Percentiles rank a stretch among this genome's conserved stretches.
Evolutionary conservation across 2,113 vertebrate species (phyloP).

Genomic region (Hemicordylus capensis): DNA sequence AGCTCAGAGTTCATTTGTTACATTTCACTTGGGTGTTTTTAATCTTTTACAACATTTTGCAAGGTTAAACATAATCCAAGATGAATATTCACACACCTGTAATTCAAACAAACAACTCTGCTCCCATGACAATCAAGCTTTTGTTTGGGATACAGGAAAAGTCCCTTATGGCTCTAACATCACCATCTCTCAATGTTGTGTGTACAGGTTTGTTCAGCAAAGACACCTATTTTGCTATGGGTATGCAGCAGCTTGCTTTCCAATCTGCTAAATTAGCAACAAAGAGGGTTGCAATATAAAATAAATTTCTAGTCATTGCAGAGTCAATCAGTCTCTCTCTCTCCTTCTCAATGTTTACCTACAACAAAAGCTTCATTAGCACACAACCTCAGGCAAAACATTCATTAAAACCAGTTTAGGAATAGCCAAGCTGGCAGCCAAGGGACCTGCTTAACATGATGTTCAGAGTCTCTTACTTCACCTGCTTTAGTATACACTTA

Average conservation of each 20-base stretch:
- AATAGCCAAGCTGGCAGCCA: constrained; percentile 22
- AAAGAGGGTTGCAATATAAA: constrained; percentile 51
- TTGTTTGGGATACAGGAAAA: constrained; percentile 64
- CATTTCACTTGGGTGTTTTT: background rate
- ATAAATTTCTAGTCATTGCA: constrained; percentile 48
- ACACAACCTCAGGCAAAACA: constrained; percentile 16
- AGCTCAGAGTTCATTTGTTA: background rate
- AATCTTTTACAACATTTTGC: constrained; percentile 44
- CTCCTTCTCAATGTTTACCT: constrained; percentile 23
- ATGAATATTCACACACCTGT: constrained; percentile 65
- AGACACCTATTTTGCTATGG: constrained; percentile 58
- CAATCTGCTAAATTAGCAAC: background rate
- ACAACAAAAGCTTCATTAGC: constrained; percentile 61
- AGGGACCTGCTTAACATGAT: constrained; percentile 44
- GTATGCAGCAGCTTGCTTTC: constrained; percentile 55
- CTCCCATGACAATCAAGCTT: constrained; percentile 65
- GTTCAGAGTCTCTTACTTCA: constrained; percentile 40
- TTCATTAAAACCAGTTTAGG: constrained; percentile 38
- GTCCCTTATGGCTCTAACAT: constrained; percentile 60
- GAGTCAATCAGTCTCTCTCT: constrained; percentile 3
- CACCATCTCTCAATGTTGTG: constrained; percentile 32
- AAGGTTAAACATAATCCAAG: constrained; percentile 58
- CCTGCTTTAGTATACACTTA: constrained; percentile 37
- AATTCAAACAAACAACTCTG: constrained; percentile 71
- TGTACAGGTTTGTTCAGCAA: constrained; percentile 42